A percentile compares a stretch with the other conserved stretches of the same genome.
Evolutionary conservation across 2,113 vertebrate species (phyloP).

Genomic region (Philantomba maxwellii): DNA sequence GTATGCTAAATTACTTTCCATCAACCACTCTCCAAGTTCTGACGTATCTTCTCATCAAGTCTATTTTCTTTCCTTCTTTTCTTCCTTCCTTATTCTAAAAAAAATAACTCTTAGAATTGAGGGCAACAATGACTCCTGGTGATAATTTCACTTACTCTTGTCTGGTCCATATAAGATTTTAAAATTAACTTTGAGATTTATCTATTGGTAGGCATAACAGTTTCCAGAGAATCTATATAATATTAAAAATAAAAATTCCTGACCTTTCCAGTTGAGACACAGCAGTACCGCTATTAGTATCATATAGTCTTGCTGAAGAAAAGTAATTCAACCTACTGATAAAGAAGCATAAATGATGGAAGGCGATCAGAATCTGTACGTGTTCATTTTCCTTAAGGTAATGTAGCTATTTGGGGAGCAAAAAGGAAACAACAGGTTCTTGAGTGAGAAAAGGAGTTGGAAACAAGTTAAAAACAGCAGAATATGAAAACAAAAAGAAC

Average conservation of each 20-base stretch:
- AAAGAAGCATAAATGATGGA: neutral
- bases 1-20: neutral
- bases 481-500: neutral
- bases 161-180: neutral
- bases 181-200: conserved; percentile 32
- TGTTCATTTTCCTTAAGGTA: neutral
- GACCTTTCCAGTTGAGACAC: neutral
- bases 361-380: neutral
- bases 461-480: neutral
- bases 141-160: neutral
- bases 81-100: neutral
- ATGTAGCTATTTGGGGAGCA: neutral
- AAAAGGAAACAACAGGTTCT: neutral
- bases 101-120: neutral
- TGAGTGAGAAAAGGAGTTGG: neutral
- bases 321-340: neutral
- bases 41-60: neutral
- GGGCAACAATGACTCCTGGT: neutral
- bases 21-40: neutral
- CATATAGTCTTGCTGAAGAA: neutral
- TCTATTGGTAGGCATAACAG: neutral
- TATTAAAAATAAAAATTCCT: conserved; percentile 12
- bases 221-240: conserved; percentile 1
- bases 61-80: neutral
- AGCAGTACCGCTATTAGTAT: neutral